Conservation (phyloP, 1,140 invertebrate genomes). For the Diorhabda sublineata region DNA sequence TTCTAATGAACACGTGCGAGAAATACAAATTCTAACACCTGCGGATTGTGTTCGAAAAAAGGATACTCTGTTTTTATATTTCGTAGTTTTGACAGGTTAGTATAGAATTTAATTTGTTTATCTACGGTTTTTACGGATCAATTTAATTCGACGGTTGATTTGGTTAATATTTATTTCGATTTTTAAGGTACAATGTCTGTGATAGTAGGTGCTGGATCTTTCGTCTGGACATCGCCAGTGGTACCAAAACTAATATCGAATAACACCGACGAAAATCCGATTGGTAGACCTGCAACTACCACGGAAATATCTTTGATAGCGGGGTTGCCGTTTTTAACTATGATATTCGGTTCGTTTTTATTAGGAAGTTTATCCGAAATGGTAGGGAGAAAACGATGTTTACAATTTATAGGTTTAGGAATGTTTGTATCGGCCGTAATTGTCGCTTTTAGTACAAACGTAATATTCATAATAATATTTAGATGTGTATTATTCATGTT, state of each 20-base stretch:
- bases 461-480: not conserved
- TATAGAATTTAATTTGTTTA: not conserved
- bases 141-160: too few species aligned
- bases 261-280: constrained; percentile 28
- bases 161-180: too few species aligned
- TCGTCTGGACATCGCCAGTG: constrained; percentile 65
- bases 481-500: not conserved
- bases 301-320: constrained; percentile 74
- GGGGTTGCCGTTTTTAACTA: not conserved
- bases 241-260: constrained; percentile 51
- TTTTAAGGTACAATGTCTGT: not conserved
- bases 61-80: not conserved
- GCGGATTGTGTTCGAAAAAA: not conserved
- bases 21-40: too few species aligned
- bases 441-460: not conserved
- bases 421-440: not conserved
- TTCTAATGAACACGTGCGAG: too few species aligned
- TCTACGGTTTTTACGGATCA: too few species aligned
- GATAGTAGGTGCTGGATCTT: not conserved
- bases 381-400: not conserved
- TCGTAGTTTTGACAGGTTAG: not conserved
- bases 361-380: not conserved
- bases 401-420: not conserved
- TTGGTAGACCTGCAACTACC: constrained; percentile 42
- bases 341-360: not conserved